Evolutionary conservation across 2,888 invertebrate genomes (phyloP).

Genomic region (Hyposoter dolosus): DNA sequence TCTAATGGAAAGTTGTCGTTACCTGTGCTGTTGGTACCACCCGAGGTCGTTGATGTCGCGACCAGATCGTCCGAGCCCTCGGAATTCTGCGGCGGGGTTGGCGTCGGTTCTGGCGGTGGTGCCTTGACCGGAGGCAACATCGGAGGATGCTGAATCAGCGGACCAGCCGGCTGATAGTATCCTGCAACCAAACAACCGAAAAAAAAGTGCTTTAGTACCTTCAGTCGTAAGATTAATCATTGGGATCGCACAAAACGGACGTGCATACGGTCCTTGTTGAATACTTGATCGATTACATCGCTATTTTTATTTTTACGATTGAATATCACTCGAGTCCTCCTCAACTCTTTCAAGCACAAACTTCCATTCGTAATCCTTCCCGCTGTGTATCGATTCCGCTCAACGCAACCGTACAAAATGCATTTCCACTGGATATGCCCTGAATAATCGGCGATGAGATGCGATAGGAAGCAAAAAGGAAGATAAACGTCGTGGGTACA

Average conservation of each 20-base stretch:
- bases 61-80: slow-evolving; percentile 83
- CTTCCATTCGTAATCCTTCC: not conserved
- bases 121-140: slow-evolving; percentile 84
- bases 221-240: not conserved
- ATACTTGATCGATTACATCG: not conserved
- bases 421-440: not conserved
- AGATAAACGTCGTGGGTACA: not conserved
- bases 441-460: not conserved
- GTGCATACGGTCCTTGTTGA: not conserved
- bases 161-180: slow-evolving; percentile 97
- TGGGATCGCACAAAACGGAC: not conserved
- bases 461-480: not conserved
- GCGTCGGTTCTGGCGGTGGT: slow-evolving; percentile 83
- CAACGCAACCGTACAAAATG: not conserved
- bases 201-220: not conserved
- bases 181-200: slow-evolving; percentile 86
- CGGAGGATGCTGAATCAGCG: slow-evolving; percentile 88
- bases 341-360: not conserved
- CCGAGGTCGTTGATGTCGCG: slow-evolving; percentile 82
- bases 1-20: not conserved
- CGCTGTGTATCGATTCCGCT: not conserved
- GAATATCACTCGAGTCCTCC: not conserved
- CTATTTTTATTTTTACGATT: slow-evolving; percentile 7
- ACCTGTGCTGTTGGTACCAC: slow-evolving; percentile 82
- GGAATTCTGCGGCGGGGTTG: slow-evolving; percentile 84